These are phyloP conservation scores for Ferdinandea cuprea DNA, from an alignment of 2,888 invertebrate genomes.

Conservation along the genomic window DNA sequence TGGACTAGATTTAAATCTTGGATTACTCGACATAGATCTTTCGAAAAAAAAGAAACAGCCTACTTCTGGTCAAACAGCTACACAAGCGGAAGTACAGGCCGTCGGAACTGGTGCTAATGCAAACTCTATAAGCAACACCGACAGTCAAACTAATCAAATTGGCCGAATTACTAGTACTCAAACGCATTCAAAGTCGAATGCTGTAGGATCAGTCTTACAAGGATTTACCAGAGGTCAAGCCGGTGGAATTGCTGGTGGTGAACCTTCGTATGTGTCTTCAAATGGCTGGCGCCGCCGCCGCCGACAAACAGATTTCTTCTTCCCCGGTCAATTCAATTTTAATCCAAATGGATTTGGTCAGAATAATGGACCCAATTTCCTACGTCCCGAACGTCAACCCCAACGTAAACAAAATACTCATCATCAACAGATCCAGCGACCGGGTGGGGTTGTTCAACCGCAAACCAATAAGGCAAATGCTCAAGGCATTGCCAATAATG, in stretches of 20 bases:
- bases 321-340: constrained; percentile 2
- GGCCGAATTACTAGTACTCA: constrained; percentile 78
- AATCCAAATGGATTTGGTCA: constrained; percentile 17
- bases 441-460: not conserved
- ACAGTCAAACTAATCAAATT: constrained; percentile 76
- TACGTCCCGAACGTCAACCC: not conserved
- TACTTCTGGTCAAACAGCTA: constrained; percentile 76
- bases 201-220: constrained; percentile 77
- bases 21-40: constrained; percentile 79
- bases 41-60: constrained; percentile 75
- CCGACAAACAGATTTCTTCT: constrained; percentile 51
- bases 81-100: constrained; percentile 77
- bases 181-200: constrained; percentile 78
- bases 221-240: constrained; percentile 79
- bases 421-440: not conserved
- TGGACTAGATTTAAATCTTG: constrained; percentile 78
- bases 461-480: constrained; percentile 75
- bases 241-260: constrained; percentile 76
- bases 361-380: not conserved
- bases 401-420: not conserved
- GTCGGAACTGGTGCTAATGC: constrained; percentile 77
- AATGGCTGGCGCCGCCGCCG: constrained; percentile 63
- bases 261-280: constrained; percentile 68
- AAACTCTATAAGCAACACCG: constrained; percentile 77
- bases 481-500: constrained; percentile 76